phyloP scores from a whole-genome alignment of 2,888 invertebrate genomes.

The Ryuthela nishihirai region DNA sequence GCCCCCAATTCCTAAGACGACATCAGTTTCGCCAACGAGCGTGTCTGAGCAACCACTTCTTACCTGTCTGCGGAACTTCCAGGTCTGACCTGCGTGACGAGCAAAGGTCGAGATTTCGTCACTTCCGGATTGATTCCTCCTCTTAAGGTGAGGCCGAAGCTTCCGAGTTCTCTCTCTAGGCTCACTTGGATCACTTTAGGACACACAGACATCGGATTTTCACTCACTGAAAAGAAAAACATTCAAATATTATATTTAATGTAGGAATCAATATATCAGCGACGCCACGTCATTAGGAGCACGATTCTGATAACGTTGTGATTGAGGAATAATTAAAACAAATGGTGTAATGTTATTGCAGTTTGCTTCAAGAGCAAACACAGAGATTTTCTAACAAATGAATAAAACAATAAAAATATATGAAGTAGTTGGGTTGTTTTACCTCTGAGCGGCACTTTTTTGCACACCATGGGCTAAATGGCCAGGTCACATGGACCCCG shows the following conservation, averaged over 20 bases:
- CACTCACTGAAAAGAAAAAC: conserved; percentile 6
- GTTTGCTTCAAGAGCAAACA: too few relatives aligned
- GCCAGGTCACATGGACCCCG: too few relatives aligned
- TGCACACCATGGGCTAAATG: too few relatives aligned
- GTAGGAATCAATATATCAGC: not conserved
- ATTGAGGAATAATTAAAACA: too few relatives aligned
- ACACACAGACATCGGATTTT: conserved; percentile 7
- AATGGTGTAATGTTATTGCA: too few relatives aligned
- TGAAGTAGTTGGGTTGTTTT: too few relatives aligned
- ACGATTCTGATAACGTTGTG: too few relatives aligned
- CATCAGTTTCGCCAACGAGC: conserved; percentile 6
- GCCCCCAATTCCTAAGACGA: too few relatives aligned
- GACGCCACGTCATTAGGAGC: not conserved
- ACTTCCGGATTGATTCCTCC: conserved; percentile 69
- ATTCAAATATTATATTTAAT: too few relatives aligned
- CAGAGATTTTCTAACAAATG: too few relatives aligned
- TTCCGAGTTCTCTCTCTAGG: conserved; percentile 73
- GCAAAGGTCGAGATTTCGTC: conserved; percentile 64
- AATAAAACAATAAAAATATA: too few relatives aligned
- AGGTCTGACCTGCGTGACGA: conserved; percentile 81
- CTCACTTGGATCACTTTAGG: conserved; percentile 57
- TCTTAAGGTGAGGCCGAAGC: conserved; percentile 80
- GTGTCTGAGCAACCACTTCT: conserved; percentile 20
- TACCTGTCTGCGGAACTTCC: conserved; percentile 80
- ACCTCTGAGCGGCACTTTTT: too few relatives aligned